A percentile compares a stretch with the other conserved stretches of the same genome.
Evolutionary conservation across 2,888 invertebrate genomes (phyloP).

Genomic region (Pseudolycoriella hygida): DNA sequence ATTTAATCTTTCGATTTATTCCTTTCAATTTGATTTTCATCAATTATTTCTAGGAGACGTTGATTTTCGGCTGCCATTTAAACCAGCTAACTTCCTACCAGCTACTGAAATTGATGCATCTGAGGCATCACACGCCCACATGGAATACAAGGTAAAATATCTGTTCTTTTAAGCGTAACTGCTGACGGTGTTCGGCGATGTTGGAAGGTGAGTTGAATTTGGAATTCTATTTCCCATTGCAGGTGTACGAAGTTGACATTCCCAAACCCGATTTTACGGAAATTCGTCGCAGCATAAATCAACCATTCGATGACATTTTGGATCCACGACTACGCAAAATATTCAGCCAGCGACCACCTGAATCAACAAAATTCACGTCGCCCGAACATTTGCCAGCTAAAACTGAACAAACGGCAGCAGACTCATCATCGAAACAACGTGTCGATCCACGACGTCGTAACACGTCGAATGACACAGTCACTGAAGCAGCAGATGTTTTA

Average conservation of each 20-base stretch:
- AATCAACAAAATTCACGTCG: conserved; percentile 11
- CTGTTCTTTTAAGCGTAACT: no score
- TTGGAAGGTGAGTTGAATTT: background rate
- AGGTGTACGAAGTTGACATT: conserved; percentile 36
- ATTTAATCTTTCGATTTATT: no score
- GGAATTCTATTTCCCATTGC: conserved; percentile 4
- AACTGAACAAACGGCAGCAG: background rate
- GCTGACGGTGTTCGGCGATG: background rate
- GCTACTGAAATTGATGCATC: conserved; percentile 78
- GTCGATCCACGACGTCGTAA: conserved; percentile 24
- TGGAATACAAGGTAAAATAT: conserved; percentile 48
- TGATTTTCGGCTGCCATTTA: conserved; percentile 64
- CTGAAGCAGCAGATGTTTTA: background rate
- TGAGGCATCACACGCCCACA: conserved; percentile 56
- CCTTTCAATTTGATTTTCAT: no score
- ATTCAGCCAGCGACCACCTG: conserved; percentile 46
- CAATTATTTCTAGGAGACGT: conserved; percentile 37
- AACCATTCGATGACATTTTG: conserved; percentile 45
- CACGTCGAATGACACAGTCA: conserved; percentile 6
- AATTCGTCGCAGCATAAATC: conserved; percentile 41
- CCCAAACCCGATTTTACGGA: conserved; percentile 60
- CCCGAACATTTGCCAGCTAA: background rate
- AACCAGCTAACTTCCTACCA: conserved; percentile 61
- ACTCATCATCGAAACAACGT: conserved; percentile 11
- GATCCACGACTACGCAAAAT: conserved; percentile 56